Evolutionary conservation across 2,113 vertebrate species (phyloP).

Genomic region (Pedetes capensis): DNA sequence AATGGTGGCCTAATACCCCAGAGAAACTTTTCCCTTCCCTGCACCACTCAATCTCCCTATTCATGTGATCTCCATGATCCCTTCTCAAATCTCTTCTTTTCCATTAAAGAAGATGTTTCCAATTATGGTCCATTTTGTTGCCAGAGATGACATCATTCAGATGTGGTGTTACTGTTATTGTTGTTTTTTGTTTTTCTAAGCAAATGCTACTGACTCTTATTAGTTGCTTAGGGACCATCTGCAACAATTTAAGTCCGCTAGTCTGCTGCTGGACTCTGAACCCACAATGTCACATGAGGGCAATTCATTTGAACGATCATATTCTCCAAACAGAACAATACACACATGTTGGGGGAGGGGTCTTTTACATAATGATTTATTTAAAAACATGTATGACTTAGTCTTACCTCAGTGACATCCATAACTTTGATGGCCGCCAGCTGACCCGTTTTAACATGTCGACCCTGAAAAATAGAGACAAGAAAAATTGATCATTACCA

Average conservation of each 20-base stretch:
- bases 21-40: background rate
- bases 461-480: slow-evolving; percentile 87
- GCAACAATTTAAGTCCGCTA: slow-evolving; percentile 31
- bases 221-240: background rate
- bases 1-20: slow-evolving; percentile 56
- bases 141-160: slow-evolving; percentile 49
- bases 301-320: background rate
- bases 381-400: slow-evolving; percentile 8
- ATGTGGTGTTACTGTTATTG: background rate
- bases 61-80: slow-evolving; percentile 24
- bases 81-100: slow-evolving; percentile 46
- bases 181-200: background rate
- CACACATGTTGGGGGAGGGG: background rate
- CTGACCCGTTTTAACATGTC: slow-evolving; percentile 99
- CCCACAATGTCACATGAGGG: background rate
- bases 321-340: slow-evolving; percentile 43
- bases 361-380: background rate
- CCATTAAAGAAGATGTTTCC: slow-evolving; percentile 60
- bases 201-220: background rate
- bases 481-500: background rate
- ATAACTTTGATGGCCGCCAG: slow-evolving; percentile 99
- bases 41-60: background rate
- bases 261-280: background rate
- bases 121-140: slow-evolving; percentile 44
- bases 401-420: slow-evolving; percentile 98